These are phyloP conservation scores for Eledone cirrhosa DNA, from an alignment of 2,888 invertebrate species.

Conservation along the genomic window DNA sequence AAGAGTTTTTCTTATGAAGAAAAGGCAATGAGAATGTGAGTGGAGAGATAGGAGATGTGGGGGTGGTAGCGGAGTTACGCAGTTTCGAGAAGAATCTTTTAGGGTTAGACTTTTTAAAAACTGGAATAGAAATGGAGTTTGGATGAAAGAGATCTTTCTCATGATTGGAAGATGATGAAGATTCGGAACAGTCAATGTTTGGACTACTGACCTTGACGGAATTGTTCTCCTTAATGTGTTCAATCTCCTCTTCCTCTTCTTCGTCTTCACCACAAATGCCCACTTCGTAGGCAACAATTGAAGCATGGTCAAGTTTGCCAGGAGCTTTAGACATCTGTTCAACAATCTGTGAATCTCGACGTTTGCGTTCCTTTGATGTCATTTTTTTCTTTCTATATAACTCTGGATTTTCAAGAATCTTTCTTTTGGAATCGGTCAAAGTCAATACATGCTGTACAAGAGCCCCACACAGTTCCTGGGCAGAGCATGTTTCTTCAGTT, in stretches of 20 bases:
- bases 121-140: conserved; percentile 29
- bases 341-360: conserved; percentile 70
- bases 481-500: conserved; percentile 62
- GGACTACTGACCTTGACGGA: conserved; percentile 33
- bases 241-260: conserved; percentile 47
- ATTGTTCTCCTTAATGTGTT: conserved; percentile 25
- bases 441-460: conserved; percentile 64
- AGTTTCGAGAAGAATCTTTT: conserved; percentile 56
- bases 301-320: conserved; percentile 89
- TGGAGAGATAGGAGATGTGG: conserved; percentile 33
- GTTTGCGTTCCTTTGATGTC: conserved; percentile 58
- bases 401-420: conserved; percentile 78
- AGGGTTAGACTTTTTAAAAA: conserved; percentile 51
- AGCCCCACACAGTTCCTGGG: conserved; percentile 65
- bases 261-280: conserved; percentile 57
- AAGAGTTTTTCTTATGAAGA: conserved; percentile 28
- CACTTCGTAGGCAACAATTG: conserved; percentile 83
- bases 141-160: background rate
- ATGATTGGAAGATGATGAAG: conserved; percentile 31
- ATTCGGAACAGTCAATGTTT: conserved; percentile 60
- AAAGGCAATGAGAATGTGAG: conserved; percentile 29
- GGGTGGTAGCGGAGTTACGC: conserved; percentile 43
- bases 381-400: conserved; percentile 60
- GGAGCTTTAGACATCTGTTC: conserved; percentile 82
- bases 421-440: conserved; percentile 83